Evolutionary conservation across 2,888 invertebrate genomes (phyloP).

Genomic region (Acanthosepion esculentum): DNA sequence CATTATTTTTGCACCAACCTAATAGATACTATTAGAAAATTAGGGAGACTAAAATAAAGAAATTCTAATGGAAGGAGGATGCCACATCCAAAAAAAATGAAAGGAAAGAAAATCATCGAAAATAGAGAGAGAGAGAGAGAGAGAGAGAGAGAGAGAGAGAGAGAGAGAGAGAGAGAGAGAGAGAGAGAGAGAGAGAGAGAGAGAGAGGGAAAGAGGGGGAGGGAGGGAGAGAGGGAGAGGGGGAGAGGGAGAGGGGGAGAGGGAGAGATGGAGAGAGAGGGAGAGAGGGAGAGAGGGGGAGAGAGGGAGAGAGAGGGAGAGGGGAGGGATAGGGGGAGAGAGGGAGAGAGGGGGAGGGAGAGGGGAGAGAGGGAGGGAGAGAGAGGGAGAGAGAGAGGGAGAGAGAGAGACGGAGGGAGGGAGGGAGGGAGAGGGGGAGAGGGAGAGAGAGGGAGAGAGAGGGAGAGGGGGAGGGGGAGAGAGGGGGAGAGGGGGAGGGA

Average conservation of each 20-base stretch:
- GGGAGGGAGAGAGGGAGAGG: background rate
- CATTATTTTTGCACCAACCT: too few relatives aligned
- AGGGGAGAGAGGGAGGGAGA: background rate
- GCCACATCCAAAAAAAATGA: background rate
- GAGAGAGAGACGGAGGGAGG: background rate
- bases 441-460: background rate
- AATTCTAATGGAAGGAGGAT: too few relatives aligned
- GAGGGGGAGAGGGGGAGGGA: too few relatives aligned
- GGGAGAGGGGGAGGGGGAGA: too few relatives aligned
- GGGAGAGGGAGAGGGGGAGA: background rate
- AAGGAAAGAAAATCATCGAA: background rate
- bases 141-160: background rate
- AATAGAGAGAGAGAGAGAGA: background rate
- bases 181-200: background rate
- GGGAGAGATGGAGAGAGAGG: background rate
- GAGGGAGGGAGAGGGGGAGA: too few relatives aligned
- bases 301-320: background rate
- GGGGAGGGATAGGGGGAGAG: too few relatives aligned
- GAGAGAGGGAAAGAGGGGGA: background rate
- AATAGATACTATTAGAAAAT: too few relatives aligned
- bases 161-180: background rate
- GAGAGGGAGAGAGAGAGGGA: background rate
- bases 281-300: background rate
- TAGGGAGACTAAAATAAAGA: too few relatives aligned
- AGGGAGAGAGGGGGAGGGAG: background rate